These are phyloP conservation scores for Ctena decussata DNA, from an alignment of 2,888 invertebrate species.

Conservation along the genomic window DNA sequence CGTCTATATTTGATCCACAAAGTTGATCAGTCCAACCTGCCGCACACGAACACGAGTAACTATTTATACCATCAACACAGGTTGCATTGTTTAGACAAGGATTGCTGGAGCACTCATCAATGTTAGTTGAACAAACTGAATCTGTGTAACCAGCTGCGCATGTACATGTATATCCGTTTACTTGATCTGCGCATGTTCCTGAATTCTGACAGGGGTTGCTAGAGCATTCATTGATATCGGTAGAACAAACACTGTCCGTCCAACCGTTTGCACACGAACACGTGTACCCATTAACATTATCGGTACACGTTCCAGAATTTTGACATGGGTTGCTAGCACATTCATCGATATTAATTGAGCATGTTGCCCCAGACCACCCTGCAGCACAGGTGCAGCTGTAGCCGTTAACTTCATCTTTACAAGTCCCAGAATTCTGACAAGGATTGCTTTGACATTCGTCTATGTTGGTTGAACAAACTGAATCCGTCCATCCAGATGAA, in stretches of 20 bases:
- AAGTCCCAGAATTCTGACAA: conserved; percentile 19
- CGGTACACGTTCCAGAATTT: conserved; percentile 41
- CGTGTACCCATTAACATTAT: conserved; percentile 42
- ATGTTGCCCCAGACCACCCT: conserved; percentile 41
- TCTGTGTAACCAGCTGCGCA: conserved; percentile 53
- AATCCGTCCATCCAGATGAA: conserved; percentile 36
- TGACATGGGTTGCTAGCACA: conserved; percentile 45
- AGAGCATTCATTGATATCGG: conserved; percentile 46
- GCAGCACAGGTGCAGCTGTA: conserved; percentile 36
- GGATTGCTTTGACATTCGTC: conserved; percentile 35
- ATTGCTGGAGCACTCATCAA: conserved; percentile 47
- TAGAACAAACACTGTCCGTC: conserved; percentile 36
- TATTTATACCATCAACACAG: conserved; percentile 37
- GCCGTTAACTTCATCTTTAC: conserved; percentile 42
- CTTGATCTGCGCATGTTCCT: conserved; percentile 39
- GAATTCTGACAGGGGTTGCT: conserved; percentile 39
- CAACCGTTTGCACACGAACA: conserved; percentile 47
- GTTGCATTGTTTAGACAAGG: conserved; percentile 48
- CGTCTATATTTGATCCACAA: conserved; percentile 92
- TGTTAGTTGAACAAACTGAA: conserved; percentile 33
- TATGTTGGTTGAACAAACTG: conserved; percentile 30
- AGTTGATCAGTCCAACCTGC: conserved; percentile 53
- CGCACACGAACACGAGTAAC: conserved; percentile 46
- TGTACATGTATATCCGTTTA: conserved; percentile 40
- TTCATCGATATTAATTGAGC: conserved; percentile 48